Conservation (phyloP, 2,113 vertebrate species). For the Budorcas taxicolor region DNA sequence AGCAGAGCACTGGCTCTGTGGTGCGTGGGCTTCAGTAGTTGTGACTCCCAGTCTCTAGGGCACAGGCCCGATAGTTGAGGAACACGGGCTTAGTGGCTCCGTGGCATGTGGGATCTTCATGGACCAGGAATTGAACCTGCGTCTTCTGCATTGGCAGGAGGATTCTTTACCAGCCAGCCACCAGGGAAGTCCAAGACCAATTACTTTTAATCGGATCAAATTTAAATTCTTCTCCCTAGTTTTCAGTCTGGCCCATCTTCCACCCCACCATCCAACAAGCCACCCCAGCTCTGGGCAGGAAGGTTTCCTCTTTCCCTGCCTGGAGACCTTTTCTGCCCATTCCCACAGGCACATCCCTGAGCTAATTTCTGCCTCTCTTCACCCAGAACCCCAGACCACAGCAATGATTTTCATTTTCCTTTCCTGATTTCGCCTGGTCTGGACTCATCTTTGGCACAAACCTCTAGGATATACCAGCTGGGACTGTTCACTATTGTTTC, state of each 20-base stretch:
- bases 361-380: neutral
- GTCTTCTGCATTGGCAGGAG: neutral
- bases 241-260: neutral
- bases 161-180: neutral
- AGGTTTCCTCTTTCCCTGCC: neutral
- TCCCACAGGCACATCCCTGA: neutral
- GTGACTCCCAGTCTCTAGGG: neutral
- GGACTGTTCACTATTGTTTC: neutral
- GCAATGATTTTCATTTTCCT: neutral
- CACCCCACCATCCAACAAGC: neutral
- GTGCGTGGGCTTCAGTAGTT: neutral
- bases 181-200: neutral
- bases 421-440: neutral
- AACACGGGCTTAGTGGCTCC: neutral
- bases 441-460: neutral
- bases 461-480: neutral
- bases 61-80: neutral
- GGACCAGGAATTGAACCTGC: neutral
- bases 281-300: neutral
- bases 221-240: neutral
- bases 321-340: neutral
- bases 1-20: rapidly evolving
- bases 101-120: neutral
- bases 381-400: neutral
- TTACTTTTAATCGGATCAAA: neutral